Base-by-base conservation (phyloP, 2,113 vertebrate genomes). In the Dasypus novemcinctus region DNA sequence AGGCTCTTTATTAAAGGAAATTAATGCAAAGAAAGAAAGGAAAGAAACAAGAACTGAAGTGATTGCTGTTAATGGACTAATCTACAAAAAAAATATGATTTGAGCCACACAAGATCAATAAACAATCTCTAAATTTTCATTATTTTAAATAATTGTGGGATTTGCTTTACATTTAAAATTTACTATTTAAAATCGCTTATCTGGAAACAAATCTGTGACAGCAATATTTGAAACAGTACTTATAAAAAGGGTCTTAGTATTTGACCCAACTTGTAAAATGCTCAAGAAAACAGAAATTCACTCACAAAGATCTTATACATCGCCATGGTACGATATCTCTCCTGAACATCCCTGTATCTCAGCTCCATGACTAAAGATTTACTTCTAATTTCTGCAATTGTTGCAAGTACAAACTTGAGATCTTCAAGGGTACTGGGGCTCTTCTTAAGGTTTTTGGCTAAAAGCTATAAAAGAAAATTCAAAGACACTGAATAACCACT, bases 311-410 rank as follows among this genome's bases (percentile, higher is more conserved):
- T 92, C 57, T 97, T 97, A 91, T 99, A 99, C 97, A 99, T 98
- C 0, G 93, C 96, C 93, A 99, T 96, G 72, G 99, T 99, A 91
- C 99, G 98, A 97, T 99, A 99, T 97, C 98, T 97, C 97, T 99
- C 99, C 94, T 98, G 97, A 33, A 99, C 98, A 21, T 99, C 99
- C 54, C 72, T 95, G 94, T 98, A 98, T 29, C 98, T 98, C 93
- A 99, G 92, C 87, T 99, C 99, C 97, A 99, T 99, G 9, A 97
- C 72, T 0, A 99, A 87, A 78, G 99, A 99, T 96, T 99, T 98
- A 61, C 92, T 91, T 95, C 89, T 98, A 95, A 99, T 98, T 85
- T 99, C 97, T 4, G 98, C 98, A 85, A 99, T 99, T 0, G 99
- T 99, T 0, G 96, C 96, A 13, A 99, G 98, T 43, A 99, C 98